phyloP scores from a whole-genome alignment of 2,113 vertebrate genomes.

The Micronycteris hirsuta region DNA sequence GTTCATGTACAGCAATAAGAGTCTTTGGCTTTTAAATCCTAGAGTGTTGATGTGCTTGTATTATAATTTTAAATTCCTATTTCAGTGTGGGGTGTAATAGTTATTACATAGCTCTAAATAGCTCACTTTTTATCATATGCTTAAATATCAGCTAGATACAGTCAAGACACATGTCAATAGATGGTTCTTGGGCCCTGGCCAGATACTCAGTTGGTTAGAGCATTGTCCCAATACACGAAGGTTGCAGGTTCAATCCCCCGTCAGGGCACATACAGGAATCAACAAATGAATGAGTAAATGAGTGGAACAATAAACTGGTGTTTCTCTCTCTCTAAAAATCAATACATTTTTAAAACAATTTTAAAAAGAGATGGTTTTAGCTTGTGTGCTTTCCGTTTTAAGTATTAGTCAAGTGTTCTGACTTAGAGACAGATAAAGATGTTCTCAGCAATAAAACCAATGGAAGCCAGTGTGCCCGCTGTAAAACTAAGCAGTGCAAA shows the following conservation, averaged over 20 bases:
- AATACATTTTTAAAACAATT: too few relatives aligned
- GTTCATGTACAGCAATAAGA: neutral
- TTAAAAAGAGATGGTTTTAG: neutral
- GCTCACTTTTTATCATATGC: neutral
- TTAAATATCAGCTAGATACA: neutral
- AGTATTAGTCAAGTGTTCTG: neutral
- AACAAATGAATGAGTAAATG: too few relatives aligned
- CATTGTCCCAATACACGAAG: too few relatives aligned
- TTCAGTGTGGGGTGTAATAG: neutral
- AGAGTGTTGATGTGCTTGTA: neutral
- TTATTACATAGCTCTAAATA: neutral
- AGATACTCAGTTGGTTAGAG: too few relatives aligned
- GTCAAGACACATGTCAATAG: neutral
- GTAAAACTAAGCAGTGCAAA: neutral
- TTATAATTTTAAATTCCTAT: slow-evolving; percentile 5
- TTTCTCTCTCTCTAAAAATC: too few relatives aligned
- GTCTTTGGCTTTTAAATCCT: neutral
- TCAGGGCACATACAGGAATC: too few relatives aligned
- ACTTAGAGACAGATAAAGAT: neutral
- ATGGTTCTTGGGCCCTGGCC: neutral
- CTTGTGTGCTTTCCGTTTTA: neutral
- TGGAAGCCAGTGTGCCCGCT: neutral
- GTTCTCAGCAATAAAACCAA: neutral
- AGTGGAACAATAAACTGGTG: too few relatives aligned
- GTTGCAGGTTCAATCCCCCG: too few relatives aligned